Percentiles rank a stretch among this genome's conserved stretches.
These are phyloP conservation scores for Aporrectodea caliginosa DNA, from an alignment of 1,140 invertebrate species.

Conservation along the genomic window DNA sequence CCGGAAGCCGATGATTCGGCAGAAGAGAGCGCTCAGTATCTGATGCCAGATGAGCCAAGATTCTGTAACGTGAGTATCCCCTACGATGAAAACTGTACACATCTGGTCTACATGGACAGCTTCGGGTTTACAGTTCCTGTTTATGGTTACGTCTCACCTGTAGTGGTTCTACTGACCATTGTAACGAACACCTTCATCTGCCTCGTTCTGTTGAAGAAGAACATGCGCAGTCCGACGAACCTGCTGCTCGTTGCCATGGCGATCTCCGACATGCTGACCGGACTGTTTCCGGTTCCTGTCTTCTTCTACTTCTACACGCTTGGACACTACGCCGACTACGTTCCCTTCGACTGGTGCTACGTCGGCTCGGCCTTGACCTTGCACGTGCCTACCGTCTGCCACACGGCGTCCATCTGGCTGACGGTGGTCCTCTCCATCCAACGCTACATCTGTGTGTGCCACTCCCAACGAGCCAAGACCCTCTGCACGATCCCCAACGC, in stretches of 20 bases:
- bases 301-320: constrained; percentile 20
- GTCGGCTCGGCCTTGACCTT: constrained; percentile 43
- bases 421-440: constrained; percentile 93
- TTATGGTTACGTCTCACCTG: constrained; percentile 63
- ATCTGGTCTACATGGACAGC: too few relatives aligned
- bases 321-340: background rate
- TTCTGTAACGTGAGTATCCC: too few relatives aligned
- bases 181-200: constrained; percentile 71
- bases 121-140: background rate
- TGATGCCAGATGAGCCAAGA: too few relatives aligned
- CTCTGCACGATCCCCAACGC: constrained; percentile 77
- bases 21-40: too few relatives aligned
- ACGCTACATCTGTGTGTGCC: constrained; percentile 89
- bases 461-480: constrained; percentile 77
- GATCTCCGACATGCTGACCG: constrained; percentile 72
- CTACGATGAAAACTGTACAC: too few relatives aligned
- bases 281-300: constrained; percentile 72
- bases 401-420: too few relatives aligned
- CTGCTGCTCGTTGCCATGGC: constrained; percentile 68
- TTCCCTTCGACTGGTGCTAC: constrained; percentile 8
- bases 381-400: constrained; percentile 56
- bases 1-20: too few relatives aligned
- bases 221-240: constrained; percentile 72
- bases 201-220: constrained; percentile 67
- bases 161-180: constrained; percentile 75